Percentiles rank a stretch among this genome's conserved stretches.
These are phyloP conservation scores for Allygus modestus DNA, from an alignment of 2,888 invertebrate genomes.

Conservation along the genomic window DNA sequence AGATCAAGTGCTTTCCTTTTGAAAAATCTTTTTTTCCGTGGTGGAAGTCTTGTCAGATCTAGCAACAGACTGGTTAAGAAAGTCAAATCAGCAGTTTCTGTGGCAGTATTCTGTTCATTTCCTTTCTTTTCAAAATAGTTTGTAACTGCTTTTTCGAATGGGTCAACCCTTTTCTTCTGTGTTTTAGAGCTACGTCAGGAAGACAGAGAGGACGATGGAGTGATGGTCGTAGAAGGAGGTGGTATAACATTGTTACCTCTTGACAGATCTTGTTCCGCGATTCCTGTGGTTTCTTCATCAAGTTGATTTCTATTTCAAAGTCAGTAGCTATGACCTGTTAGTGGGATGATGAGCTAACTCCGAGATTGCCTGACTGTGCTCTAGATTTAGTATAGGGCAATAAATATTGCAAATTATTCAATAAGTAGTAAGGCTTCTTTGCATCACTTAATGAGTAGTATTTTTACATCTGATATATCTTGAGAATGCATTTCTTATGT, in stretches of 20 bases:
- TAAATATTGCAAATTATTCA: neutral
- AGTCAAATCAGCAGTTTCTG: slow-evolving; percentile 27
- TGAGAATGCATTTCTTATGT: neutral
- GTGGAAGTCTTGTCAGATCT: slow-evolving; percentile 47
- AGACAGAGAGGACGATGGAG: slow-evolving; percentile 50
- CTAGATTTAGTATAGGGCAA: slow-evolving; percentile 6
- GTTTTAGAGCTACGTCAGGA: slow-evolving; percentile 49
- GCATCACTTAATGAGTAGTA: neutral
- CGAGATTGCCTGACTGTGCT: neutral
- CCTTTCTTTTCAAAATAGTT: slow-evolving; percentile 54
- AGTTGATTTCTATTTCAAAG: slow-evolving; percentile 1
- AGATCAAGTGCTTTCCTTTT: slow-evolving; percentile 39
- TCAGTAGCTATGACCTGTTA: neutral
- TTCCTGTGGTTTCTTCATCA: slow-evolving; percentile 32
- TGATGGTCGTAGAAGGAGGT: neutral
- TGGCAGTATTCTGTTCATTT: slow-evolving; percentile 32
- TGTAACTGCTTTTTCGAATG: slow-evolving; percentile 46
- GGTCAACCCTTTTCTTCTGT: slow-evolving; percentile 6
- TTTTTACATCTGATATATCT: neutral
- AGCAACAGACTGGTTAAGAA: slow-evolving; percentile 47
- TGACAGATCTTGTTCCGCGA: slow-evolving; percentile 3
- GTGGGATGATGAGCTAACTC: neutral
- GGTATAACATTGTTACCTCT: neutral
- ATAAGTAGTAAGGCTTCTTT: neutral
- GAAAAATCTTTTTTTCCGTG: slow-evolving; percentile 42